Evolutionary conservation across 2,113 vertebrate genomes (phyloP), one percentile per base, ranked within the genome.

Genomic region (Python bivittatus): DNA sequence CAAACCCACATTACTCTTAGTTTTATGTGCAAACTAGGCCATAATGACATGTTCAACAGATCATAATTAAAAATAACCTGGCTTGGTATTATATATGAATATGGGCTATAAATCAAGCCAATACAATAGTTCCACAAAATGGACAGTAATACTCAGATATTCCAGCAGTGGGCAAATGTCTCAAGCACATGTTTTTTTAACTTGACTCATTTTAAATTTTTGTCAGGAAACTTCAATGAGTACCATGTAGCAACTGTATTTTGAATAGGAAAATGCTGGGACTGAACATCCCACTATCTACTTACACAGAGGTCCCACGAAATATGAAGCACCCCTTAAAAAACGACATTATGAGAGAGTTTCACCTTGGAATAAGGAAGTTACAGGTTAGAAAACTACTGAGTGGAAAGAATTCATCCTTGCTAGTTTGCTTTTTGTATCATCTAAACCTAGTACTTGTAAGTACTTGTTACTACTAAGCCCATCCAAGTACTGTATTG

Each of bases 81-180:
- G 68, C 33, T 38, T 38, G 33, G 38, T 15, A 79, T 79, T 79
- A 79, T 79, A 6, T 22, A 79, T 79, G 68, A 72, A 72, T 1
- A 3, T 17, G 38, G 68, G 68, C 33, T 25, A 12, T 92, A 57
- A 33, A 86, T 53, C 61, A 68, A 54, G 6, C 5, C 57, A 64
- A 85, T 15, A 25, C 57, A 38, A 33, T 60, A 27, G 38, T 84
- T 84, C 58, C 54, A 84, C 84, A 94, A 85, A 2, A 2, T 15
- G 83, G 25, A 4, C 17, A 91, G 96, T 52, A 94, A 88, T 94
- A 79, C 92, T 92, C 84, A 23, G 9, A 0, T 12, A 54, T 27
- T 93, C 96, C 97, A 95, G 93, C 10, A 96, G 97, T 88, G 90
- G 95, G 91, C 95, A 94, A 90, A 84, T 94, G 64, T 94, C 85